Conservation (phyloP, 2,113 vertebrate species). For the Hippolais icterina region DNA sequence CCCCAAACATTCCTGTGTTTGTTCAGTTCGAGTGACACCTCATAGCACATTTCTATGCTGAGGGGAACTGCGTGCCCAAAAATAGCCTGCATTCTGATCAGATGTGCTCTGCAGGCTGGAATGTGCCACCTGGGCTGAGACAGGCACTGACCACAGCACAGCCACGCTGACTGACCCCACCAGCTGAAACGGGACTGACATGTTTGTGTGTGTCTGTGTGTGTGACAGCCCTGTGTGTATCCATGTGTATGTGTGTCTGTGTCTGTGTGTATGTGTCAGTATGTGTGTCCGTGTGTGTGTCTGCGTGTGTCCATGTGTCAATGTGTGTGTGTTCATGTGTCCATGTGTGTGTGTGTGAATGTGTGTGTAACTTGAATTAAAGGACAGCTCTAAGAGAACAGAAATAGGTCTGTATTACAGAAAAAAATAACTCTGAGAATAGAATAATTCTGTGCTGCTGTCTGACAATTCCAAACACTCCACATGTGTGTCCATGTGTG, state of each 20-base stretch:
- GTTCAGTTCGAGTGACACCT: neutral
- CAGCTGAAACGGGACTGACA: neutral
- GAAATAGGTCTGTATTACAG: neutral
- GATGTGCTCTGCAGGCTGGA: neutral
- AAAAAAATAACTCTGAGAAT: neutral
- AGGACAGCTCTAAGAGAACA: neutral
- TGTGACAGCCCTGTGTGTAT: too few species aligned
- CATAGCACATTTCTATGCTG: neutral
- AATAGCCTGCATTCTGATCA: neutral
- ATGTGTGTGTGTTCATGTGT: neutral
- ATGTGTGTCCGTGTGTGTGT: neutral
- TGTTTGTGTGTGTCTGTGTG: too few species aligned
- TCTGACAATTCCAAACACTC: neutral
- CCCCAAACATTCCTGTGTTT: neutral
- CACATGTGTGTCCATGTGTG: too few species aligned
- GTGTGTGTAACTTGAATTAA: neutral
- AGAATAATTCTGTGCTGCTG: neutral
- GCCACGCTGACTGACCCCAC: neutral
- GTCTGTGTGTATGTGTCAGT: neutral
- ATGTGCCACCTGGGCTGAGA: constrained; percentile 23
- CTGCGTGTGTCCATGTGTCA: neutral
- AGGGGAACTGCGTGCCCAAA: neutral
- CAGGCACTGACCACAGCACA: neutral
- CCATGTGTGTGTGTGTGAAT: neutral
- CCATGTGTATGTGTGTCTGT: neutral